These are phyloP conservation scores for Caenorhabditis afra DNA, from an alignment of 2,888 invertebrate species.

Conservation along the genomic window DNA sequence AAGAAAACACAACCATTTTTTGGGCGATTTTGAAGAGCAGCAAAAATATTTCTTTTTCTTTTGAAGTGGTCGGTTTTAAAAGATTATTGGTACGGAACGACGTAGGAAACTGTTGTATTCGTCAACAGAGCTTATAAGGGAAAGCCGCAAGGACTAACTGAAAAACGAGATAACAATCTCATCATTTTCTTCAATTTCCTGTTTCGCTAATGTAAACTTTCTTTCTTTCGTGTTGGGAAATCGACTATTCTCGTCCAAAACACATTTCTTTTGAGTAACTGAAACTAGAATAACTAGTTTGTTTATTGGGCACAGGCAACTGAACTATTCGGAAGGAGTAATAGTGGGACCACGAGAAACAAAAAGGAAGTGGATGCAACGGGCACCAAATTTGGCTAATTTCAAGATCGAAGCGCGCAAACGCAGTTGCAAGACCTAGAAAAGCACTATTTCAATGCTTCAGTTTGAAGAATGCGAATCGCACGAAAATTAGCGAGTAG, in stretches of 20 bases:
- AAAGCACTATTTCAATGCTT: too few relatives aligned
- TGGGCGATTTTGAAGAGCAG: not conserved
- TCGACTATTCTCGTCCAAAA: not conserved
- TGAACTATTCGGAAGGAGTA: too few relatives aligned
- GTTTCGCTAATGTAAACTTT: constrained; percentile 25
- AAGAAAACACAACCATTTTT: not conserved
- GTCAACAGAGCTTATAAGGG: not conserved
- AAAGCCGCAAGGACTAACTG: constrained; percentile 1
- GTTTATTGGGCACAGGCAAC: too few relatives aligned
- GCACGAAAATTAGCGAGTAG: not conserved
- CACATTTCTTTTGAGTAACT: too few relatives aligned
- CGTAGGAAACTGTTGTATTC: not conserved
- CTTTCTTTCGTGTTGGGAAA: not conserved
- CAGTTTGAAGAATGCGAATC: not conserved
- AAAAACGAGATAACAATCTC: constrained; percentile 19
- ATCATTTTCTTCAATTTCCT: constrained; percentile 25
- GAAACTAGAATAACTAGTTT: too few relatives aligned
- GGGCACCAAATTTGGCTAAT: too few relatives aligned
- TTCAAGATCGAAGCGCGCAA: too few relatives aligned
- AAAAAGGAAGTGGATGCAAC: too few relatives aligned
- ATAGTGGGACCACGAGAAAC: too few relatives aligned
- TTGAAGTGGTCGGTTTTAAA: constrained; percentile 28
- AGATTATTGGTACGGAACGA: constrained; percentile 16
- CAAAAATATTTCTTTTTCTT: not conserved
- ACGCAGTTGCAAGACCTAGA: too few relatives aligned